Conservation (phyloP, 2,113 vertebrate genomes). For the Turdus rufiventris region DNA sequence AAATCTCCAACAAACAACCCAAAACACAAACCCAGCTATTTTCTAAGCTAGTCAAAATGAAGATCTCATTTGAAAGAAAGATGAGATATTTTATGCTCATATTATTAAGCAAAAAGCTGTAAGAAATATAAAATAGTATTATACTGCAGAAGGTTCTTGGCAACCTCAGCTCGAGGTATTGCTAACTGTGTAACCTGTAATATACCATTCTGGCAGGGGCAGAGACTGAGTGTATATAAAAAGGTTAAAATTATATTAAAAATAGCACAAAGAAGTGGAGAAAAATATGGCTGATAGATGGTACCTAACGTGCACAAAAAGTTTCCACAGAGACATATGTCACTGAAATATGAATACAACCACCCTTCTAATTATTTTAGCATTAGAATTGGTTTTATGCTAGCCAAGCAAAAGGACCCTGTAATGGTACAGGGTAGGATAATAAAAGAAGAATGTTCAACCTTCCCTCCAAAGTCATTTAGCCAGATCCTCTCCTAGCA, state of each 20-base stretch:
- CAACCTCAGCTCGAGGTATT: not conserved
- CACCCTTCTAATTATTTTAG: conserved; percentile 45
- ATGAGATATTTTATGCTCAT: not conserved
- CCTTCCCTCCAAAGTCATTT: conserved; percentile 23
- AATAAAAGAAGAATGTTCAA: conserved; percentile 53
- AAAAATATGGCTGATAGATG: not conserved
- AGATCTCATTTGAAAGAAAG: not conserved
- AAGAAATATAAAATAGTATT: conserved; percentile 5
- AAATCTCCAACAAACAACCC: not conserved
- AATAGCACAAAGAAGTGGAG: not conserved
- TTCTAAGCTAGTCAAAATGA: not conserved
- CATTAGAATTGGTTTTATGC: conserved; percentile 9
- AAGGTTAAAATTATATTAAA: conserved; percentile 4
- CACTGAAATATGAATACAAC: conserved; percentile 8
- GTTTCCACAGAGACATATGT: conserved; percentile 8
- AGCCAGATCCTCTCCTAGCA: conserved; percentile 3
- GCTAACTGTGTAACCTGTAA: conserved; percentile 6
- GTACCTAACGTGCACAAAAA: not conserved
- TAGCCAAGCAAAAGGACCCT: not conserved
- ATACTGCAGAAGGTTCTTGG: not conserved
- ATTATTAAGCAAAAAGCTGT: not conserved
- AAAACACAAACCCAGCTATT: fast-evolving
- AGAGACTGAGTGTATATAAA: not conserved
- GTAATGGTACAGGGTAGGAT: conserved; percentile 23
- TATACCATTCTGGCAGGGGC: conserved; percentile 17